These are phyloP conservation scores for Apus apus DNA, from an alignment of 2,113 vertebrate species.

Conservation along the genomic window DNA sequence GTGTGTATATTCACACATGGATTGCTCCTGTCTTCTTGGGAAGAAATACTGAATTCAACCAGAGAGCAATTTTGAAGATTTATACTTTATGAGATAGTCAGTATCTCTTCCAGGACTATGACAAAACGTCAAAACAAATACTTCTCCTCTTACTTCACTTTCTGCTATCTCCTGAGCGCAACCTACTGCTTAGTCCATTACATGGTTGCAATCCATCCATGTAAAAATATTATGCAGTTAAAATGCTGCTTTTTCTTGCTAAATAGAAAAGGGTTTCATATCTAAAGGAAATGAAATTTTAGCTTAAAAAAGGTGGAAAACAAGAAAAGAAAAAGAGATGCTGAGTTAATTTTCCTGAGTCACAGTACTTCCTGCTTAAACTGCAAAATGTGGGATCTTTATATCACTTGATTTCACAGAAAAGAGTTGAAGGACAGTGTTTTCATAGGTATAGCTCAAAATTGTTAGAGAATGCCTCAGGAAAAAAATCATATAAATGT, in stretches of 20 bases:
- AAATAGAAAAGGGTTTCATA: neutral
- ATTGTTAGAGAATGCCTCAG: neutral
- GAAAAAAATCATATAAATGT: neutral
- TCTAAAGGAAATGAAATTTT: neutral
- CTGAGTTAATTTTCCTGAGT: neutral
- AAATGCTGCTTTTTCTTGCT: neutral
- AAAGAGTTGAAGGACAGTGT: neutral
- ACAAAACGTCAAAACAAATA: neutral
- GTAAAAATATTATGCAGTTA: neutral
- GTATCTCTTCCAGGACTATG: neutral
- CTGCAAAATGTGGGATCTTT: neutral
- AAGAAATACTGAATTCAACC: neutral
- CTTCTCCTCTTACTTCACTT: neutral
- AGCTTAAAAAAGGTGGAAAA: neutral
- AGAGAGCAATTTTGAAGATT: neutral
- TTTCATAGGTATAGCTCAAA: neutral
- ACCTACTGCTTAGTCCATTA: neutral
- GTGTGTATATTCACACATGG: neutral
- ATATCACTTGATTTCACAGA: neutral
- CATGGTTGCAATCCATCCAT: neutral
- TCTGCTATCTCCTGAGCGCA: neutral
- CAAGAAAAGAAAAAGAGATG: too few relatives aligned
- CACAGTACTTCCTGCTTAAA: neutral
- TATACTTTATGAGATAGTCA: neutral
- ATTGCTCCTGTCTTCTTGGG: rapidly evolving